phyloP scores from a whole-genome alignment of 2,113 vertebrate genomes.

The Hemibagrus wyckioides region DNA sequence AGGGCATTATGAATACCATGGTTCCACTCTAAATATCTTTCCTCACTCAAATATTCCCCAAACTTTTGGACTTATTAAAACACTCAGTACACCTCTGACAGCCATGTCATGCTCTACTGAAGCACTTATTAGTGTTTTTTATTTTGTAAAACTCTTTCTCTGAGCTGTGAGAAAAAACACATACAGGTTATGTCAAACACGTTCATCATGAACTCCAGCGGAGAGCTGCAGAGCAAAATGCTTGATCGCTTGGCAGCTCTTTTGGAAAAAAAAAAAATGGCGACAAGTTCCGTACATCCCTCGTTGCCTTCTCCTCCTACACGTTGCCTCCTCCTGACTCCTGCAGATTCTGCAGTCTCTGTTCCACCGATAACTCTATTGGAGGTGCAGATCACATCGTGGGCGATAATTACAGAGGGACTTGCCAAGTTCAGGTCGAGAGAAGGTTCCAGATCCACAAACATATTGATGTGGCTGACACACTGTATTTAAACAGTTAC shows the following conservation, averaged over 20 bases:
- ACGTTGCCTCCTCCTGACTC: neutral
- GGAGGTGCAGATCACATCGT: conserved; percentile 5
- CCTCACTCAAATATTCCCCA: neutral
- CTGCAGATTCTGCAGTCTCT: conserved; percentile 5
- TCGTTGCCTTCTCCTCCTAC: conserved; percentile 10
- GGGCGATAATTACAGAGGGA: conserved; percentile 45
- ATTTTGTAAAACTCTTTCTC: neutral
- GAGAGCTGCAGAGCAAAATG: neutral
- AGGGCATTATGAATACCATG: too few species aligned
- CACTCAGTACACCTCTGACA: neutral
- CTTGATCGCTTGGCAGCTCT: conserved; percentile 21
- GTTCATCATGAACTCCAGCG: neutral
- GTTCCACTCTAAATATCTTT: neutral
- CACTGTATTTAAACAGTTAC: conserved; percentile 34
- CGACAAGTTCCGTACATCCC: conserved; percentile 8
- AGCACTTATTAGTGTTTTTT: neutral
- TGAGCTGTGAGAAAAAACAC: neutral
- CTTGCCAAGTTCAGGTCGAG: neutral
- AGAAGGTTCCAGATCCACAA: conserved; percentile 22
- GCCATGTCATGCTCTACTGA: neutral
- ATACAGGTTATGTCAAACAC: conserved; percentile 4
- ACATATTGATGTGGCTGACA: conserved; percentile 18
- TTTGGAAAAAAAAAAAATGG: conserved; percentile 28
- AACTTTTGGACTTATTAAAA: neutral
- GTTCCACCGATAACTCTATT: conserved; percentile 22